phyloP scores from a whole-genome alignment of 2,113 vertebrate genomes.

The Scopus umbretta region DNA sequence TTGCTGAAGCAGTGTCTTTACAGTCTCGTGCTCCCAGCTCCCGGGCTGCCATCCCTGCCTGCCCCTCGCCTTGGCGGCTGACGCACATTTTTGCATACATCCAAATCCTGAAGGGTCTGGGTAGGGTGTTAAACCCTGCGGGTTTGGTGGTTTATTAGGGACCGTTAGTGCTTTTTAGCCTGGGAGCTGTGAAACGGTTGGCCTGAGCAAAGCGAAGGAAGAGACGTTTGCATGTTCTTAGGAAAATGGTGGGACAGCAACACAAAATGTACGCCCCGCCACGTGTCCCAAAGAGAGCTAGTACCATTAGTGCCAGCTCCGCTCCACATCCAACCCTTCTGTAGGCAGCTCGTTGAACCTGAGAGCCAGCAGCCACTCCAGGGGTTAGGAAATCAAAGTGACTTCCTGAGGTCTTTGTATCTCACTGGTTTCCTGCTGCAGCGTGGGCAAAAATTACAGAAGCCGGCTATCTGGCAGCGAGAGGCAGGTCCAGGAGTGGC shows the following conservation, averaged over 20 bases:
- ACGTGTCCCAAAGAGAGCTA: not conserved
- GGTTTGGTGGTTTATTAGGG: not conserved
- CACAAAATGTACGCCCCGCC: not conserved
- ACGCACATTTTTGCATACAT: not conserved
- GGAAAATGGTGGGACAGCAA: not conserved
- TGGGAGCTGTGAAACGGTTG: not conserved
- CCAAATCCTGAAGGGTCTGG: not conserved
- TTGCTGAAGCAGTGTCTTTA: not conserved
- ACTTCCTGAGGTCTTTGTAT: not conserved
- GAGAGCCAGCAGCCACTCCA: not conserved
- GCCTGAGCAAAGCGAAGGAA: not conserved
- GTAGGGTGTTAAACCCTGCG: not conserved
- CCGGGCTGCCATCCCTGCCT: not conserved
- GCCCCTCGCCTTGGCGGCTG: not conserved
- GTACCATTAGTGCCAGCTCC: not conserved
- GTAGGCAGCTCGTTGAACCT: not conserved
- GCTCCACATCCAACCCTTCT: not conserved
- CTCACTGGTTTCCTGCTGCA: not conserved
- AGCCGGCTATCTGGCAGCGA: not conserved
- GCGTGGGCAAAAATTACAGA: not conserved
- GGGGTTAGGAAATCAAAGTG: not conserved
- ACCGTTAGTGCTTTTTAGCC: not conserved
- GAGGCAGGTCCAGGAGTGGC: not conserved
- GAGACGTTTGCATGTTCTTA: not conserved
- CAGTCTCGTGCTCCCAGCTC: not conserved